A percentile compares a stretch with the other conserved stretches of the same genome.
Evolutionary conservation across 1,140 invertebrate genomes (phyloP).

Genomic region (Drosophila malerkotliana): DNA sequence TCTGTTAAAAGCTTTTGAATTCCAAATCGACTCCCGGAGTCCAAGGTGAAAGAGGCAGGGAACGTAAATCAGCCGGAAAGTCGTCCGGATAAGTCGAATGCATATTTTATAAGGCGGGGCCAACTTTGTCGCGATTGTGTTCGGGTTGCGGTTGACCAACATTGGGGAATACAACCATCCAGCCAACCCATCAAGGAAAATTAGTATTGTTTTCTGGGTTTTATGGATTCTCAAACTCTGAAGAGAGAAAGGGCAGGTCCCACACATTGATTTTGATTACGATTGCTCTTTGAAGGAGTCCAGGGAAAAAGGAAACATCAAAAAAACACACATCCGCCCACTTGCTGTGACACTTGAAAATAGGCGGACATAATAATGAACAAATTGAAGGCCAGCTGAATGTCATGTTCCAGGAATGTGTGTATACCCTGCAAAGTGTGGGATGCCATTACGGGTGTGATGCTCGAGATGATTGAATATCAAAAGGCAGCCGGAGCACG

Average conservation of each 20-base stretch:
- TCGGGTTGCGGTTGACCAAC: constrained; percentile 6
- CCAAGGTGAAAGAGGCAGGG: constrained; percentile 15
- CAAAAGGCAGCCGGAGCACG: constrained; percentile 74
- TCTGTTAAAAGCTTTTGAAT: constrained; percentile 60
- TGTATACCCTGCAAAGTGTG: not conserved
- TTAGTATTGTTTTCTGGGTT: constrained; percentile 38
- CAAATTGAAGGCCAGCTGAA: constrained; percentile 69
- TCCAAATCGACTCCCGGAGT: constrained; percentile 40
- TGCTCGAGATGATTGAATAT: constrained; percentile 76
- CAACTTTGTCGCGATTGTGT: constrained; percentile 19
- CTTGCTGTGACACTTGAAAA: constrained; percentile 56
- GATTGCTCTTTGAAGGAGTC: constrained; percentile 22
- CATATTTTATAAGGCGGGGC: constrained; percentile 28
- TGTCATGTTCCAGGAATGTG: constrained; percentile 29
- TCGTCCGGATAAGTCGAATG: constrained; percentile 23
- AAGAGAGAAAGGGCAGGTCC: not conserved
- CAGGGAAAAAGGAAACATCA: constrained; percentile 34
- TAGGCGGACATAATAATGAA: constrained; percentile 65
- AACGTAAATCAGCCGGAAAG: constrained; percentile 44
- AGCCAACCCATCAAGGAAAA: constrained; percentile 22
- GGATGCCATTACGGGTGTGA: constrained; percentile 40
- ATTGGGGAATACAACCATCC: constrained; percentile 14
- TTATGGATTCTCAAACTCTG: constrained; percentile 3
- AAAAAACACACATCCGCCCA: constrained; percentile 37
- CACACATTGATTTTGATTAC: constrained; percentile 7